phyloP scores from a whole-genome alignment of 2,113 vertebrate species.

The Turdus rufiventris region DNA sequence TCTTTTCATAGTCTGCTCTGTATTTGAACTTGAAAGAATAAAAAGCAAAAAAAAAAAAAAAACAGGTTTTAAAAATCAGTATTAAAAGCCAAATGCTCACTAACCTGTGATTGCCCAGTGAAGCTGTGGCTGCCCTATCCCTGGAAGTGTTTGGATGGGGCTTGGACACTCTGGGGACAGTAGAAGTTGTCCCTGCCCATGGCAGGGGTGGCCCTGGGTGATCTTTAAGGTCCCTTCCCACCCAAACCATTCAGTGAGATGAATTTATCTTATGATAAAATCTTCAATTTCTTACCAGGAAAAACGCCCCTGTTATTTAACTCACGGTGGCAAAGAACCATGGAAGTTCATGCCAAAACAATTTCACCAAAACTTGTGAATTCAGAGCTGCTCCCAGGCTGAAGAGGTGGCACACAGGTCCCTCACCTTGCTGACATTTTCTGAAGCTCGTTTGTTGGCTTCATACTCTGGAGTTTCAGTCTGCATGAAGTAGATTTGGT shows the following conservation, averaged over 20 bases:
- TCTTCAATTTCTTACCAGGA: background rate
- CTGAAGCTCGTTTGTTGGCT: conserved; percentile 81
- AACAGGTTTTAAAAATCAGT: background rate
- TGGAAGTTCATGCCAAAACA: background rate
- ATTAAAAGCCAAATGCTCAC: background rate
- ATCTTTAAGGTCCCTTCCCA: background rate
- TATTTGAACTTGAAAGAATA: conserved; percentile 84
- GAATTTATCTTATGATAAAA: background rate
- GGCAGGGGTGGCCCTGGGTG: background rate
- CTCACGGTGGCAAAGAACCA: background rate
- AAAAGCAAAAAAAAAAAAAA: background rate
- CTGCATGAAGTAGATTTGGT: conserved; percentile 97
- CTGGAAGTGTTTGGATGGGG: background rate
- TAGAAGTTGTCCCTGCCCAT: background rate
- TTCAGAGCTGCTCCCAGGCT: background rate
- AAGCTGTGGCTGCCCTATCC: background rate
- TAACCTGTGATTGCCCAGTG: background rate
- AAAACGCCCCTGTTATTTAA: background rate
- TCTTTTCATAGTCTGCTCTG: conserved; percentile 92
- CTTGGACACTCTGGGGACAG: background rate
- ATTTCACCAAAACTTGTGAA: background rate
- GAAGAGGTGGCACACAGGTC: background rate
- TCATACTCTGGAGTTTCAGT: conserved; percentile 92
- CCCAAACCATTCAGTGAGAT: background rate
- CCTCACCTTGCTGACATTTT: conserved; percentile 82